A percentile compares a stretch with the other conserved stretches of the same genome.
Evolutionary conservation across 1,140 invertebrate genomes (phyloP).

Genomic region (Ips nitidus): DNA sequence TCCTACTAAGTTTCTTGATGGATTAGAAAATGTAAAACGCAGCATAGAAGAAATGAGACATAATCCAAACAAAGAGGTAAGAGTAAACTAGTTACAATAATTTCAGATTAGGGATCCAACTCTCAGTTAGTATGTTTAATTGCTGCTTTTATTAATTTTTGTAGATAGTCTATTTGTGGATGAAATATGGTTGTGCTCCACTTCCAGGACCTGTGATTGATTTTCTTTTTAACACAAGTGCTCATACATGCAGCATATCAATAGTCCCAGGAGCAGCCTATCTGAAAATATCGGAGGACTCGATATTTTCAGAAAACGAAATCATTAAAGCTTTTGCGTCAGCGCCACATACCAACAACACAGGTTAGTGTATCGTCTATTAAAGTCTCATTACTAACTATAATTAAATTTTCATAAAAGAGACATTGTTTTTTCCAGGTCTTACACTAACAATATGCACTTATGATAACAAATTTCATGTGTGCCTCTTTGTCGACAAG

Average conservation of each 20-base stretch:
- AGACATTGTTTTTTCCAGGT: constrained; percentile 9
- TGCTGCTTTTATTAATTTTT: no score
- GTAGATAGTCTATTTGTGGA: background rate
- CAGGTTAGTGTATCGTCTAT: background rate
- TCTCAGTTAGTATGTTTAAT: no score
- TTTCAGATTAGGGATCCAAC: no score
- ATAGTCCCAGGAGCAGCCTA: background rate
- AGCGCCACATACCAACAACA: constrained; percentile 6
- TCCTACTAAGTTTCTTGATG: background rate
- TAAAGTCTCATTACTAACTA: background rate
- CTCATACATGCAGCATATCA: background rate
- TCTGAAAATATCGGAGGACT: background rate
- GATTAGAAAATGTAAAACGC: constrained; percentile 8
- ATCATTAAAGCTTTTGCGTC: background rate
- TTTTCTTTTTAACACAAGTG: background rate
- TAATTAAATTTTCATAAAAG: background rate
- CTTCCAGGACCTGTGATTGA: background rate
- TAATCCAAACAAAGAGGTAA: background rate
- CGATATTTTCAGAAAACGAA: constrained; percentile 2
- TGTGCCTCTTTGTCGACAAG: constrained; percentile 12
- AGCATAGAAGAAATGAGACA: constrained; percentile 5
- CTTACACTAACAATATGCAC: constrained; percentile 8
- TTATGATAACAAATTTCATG: constrained; percentile 9
- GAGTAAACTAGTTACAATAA: no score
- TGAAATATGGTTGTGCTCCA: background rate